Conservation (phyloP, 2,797 vertebrate species). For the Botia kubotai region DNA sequence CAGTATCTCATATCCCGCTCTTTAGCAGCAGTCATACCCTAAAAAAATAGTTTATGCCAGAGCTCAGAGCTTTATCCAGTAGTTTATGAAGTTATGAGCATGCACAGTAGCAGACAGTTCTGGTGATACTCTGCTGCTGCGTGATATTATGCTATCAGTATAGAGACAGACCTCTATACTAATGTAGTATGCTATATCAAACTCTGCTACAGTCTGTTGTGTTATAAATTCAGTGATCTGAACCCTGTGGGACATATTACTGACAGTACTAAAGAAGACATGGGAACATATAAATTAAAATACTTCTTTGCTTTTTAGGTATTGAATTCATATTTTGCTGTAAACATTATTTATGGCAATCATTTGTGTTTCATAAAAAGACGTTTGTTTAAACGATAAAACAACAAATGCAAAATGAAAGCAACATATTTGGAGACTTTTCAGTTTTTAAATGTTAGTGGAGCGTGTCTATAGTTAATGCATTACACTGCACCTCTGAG, state of each 20-base stretch:
- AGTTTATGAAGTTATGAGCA: background rate
- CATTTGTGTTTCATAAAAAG: background rate
- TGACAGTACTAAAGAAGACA: background rate
- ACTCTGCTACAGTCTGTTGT: background rate
- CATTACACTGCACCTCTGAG: background rate
- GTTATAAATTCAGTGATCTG: background rate
- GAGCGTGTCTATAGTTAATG: too few species aligned
- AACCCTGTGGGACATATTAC: background rate
- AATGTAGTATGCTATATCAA: too few species aligned
- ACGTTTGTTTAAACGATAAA: too few species aligned
- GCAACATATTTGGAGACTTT: too few species aligned
- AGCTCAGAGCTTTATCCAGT: background rate
- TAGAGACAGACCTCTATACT: background rate
- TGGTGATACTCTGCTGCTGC: background rate
- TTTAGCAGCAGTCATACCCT: too few species aligned
- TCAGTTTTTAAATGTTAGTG: too few species aligned
- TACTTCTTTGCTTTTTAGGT: background rate
- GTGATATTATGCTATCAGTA: conserved; percentile 13
- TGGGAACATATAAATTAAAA: background rate
- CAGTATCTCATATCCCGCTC: too few species aligned
- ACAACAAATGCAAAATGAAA: too few species aligned
- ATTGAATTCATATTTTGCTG: background rate
- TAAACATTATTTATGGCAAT: background rate
- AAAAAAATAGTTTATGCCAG: background rate
- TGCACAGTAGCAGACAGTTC: background rate